Percentiles rank a stretch among this genome's conserved stretches.
Evolutionary conservation across 2,113 vertebrate genomes (phyloP).

Genomic region (Hemiprocne comata): DNA sequence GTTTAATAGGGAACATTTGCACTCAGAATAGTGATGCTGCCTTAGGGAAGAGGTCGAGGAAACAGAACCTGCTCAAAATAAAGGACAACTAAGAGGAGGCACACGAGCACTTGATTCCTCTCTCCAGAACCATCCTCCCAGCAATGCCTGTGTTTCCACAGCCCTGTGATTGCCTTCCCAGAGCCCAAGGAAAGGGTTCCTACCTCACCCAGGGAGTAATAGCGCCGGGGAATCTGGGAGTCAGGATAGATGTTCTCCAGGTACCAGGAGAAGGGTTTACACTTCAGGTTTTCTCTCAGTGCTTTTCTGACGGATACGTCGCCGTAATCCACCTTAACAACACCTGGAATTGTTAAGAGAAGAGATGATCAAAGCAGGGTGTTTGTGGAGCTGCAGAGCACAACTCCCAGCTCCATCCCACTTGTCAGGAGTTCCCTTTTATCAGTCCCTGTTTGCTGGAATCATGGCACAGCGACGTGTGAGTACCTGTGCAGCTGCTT

Average conservation of each 20-base stretch:
- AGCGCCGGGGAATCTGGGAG: slow-evolving; percentile 96
- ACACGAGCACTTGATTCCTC: too few species aligned
- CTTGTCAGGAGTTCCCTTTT: rapidly evolving
- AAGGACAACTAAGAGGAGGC: too few species aligned
- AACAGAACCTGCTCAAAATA: background rate
- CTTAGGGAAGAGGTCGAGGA: background rate
- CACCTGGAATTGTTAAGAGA: slow-evolving; percentile 79
- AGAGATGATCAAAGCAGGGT: background rate
- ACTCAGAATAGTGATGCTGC: background rate
- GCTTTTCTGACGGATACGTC: slow-evolving; percentile 90
- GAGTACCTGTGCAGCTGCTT: background rate
- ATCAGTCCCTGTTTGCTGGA: background rate
- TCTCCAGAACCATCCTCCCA: too few species aligned
- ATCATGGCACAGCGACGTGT: background rate
- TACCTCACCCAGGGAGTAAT: slow-evolving; percentile 98
- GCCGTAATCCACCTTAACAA: slow-evolving; percentile 95
- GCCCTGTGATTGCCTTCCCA: too few species aligned
- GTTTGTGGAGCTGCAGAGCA: background rate
- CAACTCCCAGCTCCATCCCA: background rate
- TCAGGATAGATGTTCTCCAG: slow-evolving; percentile 96
- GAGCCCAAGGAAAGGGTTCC: slow-evolving; percentile 47
- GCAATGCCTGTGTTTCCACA: too few species aligned
- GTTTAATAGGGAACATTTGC: background rate
- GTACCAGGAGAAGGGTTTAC: slow-evolving; percentile 98
- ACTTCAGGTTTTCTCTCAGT: slow-evolving; percentile 87